Conservation (phyloP, 2,888 invertebrate species). For the Phoenoteleia sp. region DNA sequence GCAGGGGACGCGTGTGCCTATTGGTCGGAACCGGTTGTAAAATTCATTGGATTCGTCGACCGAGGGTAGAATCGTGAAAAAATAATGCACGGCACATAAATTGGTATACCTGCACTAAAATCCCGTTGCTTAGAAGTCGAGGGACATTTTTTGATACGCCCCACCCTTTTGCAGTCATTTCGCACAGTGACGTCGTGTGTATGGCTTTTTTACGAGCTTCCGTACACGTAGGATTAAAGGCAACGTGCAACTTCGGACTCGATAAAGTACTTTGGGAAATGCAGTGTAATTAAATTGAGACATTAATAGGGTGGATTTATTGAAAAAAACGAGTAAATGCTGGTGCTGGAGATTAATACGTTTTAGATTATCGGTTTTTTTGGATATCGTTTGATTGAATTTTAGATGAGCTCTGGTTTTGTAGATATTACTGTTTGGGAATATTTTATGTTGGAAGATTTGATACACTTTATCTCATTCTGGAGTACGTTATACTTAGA, state of each 20-base stretch:
- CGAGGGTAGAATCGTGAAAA: conserved; percentile 32
- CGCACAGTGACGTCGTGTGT: neutral
- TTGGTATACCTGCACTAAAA: conserved; percentile 17
- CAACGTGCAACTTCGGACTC: neutral
- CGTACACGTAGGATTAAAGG: neutral
- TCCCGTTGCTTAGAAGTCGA: neutral
- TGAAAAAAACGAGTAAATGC: too few species aligned
- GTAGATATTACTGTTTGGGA: too few species aligned
- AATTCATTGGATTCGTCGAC: conserved; percentile 36
- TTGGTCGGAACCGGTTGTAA: conserved; percentile 19
- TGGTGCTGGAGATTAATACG: too few species aligned
- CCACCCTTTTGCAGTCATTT: neutral
- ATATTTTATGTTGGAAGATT: too few species aligned
- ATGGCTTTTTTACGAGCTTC: conserved; percentile 9
- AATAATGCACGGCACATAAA: conserved; percentile 32
- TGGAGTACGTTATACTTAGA: too few species aligned
- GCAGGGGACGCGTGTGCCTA: neutral
- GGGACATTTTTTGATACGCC: conserved; percentile 18
- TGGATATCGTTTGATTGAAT: too few species aligned
- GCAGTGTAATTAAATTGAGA: neutral
- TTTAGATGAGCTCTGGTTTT: too few species aligned
- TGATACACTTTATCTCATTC: too few species aligned
- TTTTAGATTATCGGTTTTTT: too few species aligned
- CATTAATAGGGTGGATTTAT: too few species aligned
- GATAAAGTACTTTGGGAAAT: conserved; percentile 3